Evolutionary conservation across 2,797 vertebrate genomes (phyloP).

Genomic region (Pampus argenteus): DNA sequence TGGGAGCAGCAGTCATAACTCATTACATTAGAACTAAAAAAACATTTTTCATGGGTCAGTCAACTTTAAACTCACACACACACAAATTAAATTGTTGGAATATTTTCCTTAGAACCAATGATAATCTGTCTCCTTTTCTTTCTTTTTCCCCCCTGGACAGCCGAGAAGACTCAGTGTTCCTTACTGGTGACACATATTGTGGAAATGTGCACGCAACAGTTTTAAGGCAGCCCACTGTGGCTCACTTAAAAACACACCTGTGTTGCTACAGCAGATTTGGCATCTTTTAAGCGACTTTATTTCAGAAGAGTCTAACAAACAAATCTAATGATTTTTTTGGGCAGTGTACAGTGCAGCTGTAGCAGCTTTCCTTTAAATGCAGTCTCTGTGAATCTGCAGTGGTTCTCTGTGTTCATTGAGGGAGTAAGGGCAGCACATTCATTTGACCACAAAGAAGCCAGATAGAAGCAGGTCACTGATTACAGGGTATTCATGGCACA

Average conservation of each 20-base stretch:
- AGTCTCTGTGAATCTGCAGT: background rate
- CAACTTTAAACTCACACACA: constrained; percentile 39
- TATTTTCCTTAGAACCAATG: constrained; percentile 1
- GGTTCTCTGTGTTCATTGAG: background rate
- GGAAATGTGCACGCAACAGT: constrained; percentile 7
- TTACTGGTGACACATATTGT: background rate
- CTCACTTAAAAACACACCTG: constrained; percentile 18
- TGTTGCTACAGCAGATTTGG: background rate
- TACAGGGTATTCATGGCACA: background rate
- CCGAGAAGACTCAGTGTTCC: background rate
- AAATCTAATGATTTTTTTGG: background rate
- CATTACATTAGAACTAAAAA: constrained; percentile 72
- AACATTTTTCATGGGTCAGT: constrained; percentile 68
- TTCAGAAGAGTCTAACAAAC: background rate
- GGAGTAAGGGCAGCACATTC: background rate
- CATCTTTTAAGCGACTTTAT: background rate
- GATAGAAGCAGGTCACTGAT: constrained; percentile 24
- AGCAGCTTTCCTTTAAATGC: background rate
- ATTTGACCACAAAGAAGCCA: constrained; percentile 16
- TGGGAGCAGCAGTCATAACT: constrained; percentile 75
- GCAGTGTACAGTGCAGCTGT: background rate
- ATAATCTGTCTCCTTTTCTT: background rate
- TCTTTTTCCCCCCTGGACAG: background rate
- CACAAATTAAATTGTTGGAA: background rate
- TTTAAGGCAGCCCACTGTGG: constrained; percentile 10